Percentiles rank a stretch among this genome's conserved stretches.
phyloP scores from a whole-genome alignment of 2,113 vertebrate genomes.

The Phycodurus eques region DNA sequence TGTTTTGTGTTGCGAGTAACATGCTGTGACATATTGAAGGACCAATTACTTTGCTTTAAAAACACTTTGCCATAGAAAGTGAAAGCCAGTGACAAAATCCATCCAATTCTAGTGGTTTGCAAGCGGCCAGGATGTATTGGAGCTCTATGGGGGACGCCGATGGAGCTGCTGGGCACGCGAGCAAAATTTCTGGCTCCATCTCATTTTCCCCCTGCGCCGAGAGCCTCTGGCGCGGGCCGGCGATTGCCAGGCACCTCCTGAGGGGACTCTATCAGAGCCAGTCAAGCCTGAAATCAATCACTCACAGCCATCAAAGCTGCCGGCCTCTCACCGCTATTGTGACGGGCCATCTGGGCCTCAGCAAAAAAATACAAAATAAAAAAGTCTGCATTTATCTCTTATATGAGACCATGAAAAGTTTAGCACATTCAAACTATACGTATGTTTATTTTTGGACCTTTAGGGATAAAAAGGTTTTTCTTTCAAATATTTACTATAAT shows the following conservation, averaged over 20 bases:
- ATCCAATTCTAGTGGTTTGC: constrained; percentile 64
- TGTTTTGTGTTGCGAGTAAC: constrained; percentile 52
- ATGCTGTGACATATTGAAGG: constrained; percentile 66
- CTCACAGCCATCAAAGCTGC: constrained; percentile 80
- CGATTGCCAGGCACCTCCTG: constrained; percentile 77
- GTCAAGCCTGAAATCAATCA: constrained; percentile 84
- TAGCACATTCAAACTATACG: not conserved
- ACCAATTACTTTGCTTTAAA: constrained; percentile 65
- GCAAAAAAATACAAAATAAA: constrained; percentile 54
- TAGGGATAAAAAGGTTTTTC: not conserved
- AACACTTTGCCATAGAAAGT: constrained; percentile 61
- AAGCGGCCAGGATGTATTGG: constrained; percentile 65
- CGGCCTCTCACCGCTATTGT: constrained; percentile 73
- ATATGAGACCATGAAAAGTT: constrained; percentile 43
- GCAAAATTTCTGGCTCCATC: constrained; percentile 61
- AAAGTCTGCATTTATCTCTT: constrained; percentile 65
- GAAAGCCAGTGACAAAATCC: constrained; percentile 61
- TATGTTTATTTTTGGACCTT: not conserved
- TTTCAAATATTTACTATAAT: not conserved
- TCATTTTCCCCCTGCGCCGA: constrained; percentile 57
- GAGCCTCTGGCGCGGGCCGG: constrained; percentile 68
- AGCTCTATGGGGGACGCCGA: constrained; percentile 63
- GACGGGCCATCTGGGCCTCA: constrained; percentile 77
- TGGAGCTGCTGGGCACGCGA: constrained; percentile 65
- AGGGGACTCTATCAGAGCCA: constrained; percentile 82